Conservation (phyloP, 2,113 vertebrate species). For the Crypturellus undulatus region DNA sequence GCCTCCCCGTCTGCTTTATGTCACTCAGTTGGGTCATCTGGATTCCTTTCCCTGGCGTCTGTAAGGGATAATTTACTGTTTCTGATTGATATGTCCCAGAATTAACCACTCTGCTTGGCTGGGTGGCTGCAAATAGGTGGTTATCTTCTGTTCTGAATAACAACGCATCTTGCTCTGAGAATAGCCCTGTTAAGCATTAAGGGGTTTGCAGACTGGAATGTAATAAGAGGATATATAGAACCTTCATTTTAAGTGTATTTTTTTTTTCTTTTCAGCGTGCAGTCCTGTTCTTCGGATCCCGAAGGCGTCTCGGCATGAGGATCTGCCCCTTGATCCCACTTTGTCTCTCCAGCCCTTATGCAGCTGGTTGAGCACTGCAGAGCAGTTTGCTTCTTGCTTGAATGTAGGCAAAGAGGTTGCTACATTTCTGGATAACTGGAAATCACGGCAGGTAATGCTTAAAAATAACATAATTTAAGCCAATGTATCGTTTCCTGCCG, state of each 20-base stretch:
- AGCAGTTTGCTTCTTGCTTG: background rate
- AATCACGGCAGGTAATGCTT: background rate
- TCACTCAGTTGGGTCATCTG: fast-evolving
- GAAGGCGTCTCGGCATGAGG: background rate
- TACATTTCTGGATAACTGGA: background rate
- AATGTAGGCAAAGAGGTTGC: background rate
- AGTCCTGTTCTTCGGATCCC: background rate
- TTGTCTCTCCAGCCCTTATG: background rate
- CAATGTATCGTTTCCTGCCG: background rate
- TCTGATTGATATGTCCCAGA: background rate
- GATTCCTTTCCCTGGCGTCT: background rate
- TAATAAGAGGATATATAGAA: background rate
- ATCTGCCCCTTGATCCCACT: background rate
- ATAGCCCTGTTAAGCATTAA: background rate
- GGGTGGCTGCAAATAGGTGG: background rate
- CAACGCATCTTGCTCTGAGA: background rate
- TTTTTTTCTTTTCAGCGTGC: background rate
- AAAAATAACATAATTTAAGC: background rate
- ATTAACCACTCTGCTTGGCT: background rate
- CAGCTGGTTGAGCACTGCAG: fast-evolving
- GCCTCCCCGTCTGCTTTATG: background rate
- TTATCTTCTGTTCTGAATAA: background rate
- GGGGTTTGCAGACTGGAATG: background rate
- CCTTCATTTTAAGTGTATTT: background rate
- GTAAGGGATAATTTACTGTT: background rate